Percentiles rank a stretch among this genome's conserved stretches.
Evolutionary conservation across 2,797 vertebrate species (phyloP).

Genomic region (Leuciscus waleckii): DNA sequence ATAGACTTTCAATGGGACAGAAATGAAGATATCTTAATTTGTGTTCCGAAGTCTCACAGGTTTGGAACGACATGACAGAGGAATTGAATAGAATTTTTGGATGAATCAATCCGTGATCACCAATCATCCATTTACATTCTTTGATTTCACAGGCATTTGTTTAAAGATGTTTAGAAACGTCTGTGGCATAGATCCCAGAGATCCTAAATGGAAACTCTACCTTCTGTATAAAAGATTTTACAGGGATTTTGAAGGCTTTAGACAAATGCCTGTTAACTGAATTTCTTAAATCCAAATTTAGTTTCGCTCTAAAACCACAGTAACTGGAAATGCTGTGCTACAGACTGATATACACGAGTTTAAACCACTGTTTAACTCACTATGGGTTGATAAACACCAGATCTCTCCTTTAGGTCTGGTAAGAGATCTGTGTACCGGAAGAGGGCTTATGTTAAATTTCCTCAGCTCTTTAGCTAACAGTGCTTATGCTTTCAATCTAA

Average conservation of each 20-base stretch:
- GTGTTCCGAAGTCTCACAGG: background rate
- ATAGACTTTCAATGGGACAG: no score
- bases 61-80: background rate
- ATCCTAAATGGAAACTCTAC: background rate
- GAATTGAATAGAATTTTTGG: background rate
- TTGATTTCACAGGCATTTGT: background rate
- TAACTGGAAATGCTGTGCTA: constrained; percentile 5
- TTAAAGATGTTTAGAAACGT: background rate
- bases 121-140: background rate
- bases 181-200: background rate
- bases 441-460: background rate
- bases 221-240: background rate
- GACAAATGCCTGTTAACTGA: constrained; percentile 1
- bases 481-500: background rate
- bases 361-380: background rate
- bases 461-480: background rate
- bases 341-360: background rate
- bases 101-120: background rate
- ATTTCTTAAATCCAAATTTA: background rate
- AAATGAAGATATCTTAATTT: background rate
- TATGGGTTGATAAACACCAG: constrained; percentile 14
- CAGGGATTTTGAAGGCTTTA: constrained; percentile 4
- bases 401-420: constrained; percentile 27
- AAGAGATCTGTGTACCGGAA: background rate
- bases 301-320: background rate